phyloP scores from a whole-genome alignment of 1,140 invertebrate genomes.

The Hirudo medicinalis region DNA sequence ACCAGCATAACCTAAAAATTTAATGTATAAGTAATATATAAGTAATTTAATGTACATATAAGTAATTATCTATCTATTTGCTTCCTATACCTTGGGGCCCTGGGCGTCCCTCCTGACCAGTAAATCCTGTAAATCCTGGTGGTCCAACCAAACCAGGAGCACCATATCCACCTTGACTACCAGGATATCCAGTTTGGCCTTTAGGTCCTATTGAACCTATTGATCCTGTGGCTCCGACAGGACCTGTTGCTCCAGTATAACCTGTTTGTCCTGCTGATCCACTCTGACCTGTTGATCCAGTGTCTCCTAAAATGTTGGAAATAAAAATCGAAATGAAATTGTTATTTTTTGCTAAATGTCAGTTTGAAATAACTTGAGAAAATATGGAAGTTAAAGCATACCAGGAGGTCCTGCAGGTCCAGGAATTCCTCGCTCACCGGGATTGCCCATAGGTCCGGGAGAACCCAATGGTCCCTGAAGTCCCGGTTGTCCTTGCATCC shows the following conservation, averaged over 20 bases:
- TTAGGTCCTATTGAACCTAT: conserved; percentile 12
- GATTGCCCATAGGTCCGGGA: neutral
- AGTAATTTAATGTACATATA: too few relatives aligned
- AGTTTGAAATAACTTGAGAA: neutral
- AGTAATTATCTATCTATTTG: too few relatives aligned
- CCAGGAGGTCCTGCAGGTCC: conserved; percentile 13
- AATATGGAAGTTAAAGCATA: neutral
- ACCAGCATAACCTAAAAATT: too few relatives aligned
- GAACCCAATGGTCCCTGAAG: conserved; percentile 17
- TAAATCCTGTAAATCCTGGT: conserved; percentile 11
- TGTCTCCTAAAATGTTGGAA: conserved; percentile 12
- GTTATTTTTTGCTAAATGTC: neutral
- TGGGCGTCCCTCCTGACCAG: conserved; percentile 12
- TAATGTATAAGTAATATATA: neutral
- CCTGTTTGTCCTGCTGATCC: conserved; percentile 17
- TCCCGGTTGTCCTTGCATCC: conserved; percentile 14
- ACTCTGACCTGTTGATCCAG: conserved; percentile 17
- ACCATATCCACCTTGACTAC: conserved; percentile 10
- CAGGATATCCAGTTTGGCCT: conserved; percentile 7
- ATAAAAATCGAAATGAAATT: neutral
- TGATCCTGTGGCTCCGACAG: neutral
- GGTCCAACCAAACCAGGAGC: conserved; percentile 6
- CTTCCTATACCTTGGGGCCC: conserved; percentile 8
- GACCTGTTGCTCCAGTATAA: conserved; percentile 7
- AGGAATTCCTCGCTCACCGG: conserved; percentile 14